phyloP scores from a whole-genome alignment of 2,888 invertebrate species.

The Bellardia pandia region DNA sequence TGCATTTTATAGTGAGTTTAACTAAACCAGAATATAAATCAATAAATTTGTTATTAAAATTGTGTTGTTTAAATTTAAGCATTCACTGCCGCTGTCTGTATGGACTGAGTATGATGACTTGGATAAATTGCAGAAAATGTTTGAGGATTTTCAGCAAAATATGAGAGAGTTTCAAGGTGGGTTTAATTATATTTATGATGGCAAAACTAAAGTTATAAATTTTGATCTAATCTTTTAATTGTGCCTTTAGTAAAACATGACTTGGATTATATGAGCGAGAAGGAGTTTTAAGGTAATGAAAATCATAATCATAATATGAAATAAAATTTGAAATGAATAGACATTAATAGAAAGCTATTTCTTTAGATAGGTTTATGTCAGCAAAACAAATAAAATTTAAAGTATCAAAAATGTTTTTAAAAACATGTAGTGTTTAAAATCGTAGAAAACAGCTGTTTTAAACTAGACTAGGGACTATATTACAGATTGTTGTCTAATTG shows the following conservation, averaged over 20 bases:
- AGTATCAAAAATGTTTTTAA: no score
- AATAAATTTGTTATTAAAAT: background rate
- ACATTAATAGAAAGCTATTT: no score
- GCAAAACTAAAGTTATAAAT: background rate
- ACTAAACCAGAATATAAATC: background rate
- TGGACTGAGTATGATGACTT: background rate
- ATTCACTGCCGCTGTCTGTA: background rate
- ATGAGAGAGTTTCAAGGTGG: background rate
- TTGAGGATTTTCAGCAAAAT: conserved; percentile 18
- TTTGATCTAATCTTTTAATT: no score
- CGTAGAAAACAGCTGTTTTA: no score
- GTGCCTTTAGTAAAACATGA: background rate
- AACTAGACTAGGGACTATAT: no score
- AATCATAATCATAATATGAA: no score
- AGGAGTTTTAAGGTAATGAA: conserved; percentile 5
- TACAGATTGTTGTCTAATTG: no score
- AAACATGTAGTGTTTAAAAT: no score
- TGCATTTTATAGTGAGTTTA: background rate
- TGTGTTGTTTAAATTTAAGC: background rate
- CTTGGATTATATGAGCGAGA: background rate
- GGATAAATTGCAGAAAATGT: conserved; percentile 2
- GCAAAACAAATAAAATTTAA: no score
- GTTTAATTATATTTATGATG: background rate
- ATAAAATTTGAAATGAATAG: no score
- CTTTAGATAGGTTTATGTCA: no score